Evolutionary conservation across 1,140 invertebrate genomes (phyloP).

Genomic region (Drosophila pectinifera): DNA sequence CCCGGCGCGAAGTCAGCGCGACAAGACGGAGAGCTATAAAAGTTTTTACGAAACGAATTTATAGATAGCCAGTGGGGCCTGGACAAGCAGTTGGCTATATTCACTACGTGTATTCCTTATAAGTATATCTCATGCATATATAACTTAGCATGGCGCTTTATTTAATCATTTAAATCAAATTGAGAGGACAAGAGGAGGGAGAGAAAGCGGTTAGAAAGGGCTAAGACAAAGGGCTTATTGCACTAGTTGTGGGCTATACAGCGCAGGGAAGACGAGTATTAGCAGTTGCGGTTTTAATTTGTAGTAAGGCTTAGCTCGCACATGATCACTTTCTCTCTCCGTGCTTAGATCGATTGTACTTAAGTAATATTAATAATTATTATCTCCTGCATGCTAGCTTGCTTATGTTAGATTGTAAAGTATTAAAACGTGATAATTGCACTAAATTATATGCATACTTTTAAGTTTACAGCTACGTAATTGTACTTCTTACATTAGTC

Average conservation of each 20-base stretch:
- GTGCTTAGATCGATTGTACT: constrained; percentile 50
- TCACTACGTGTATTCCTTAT: constrained; percentile 27
- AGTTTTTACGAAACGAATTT: constrained; percentile 84
- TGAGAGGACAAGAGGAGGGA: constrained; percentile 22
- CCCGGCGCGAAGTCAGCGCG: constrained; percentile 62
- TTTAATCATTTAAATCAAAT: constrained; percentile 69
- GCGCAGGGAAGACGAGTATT: constrained; percentile 30
- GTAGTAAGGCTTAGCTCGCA: constrained; percentile 39
- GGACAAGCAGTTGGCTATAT: constrained; percentile 15
- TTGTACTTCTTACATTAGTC: constrained; percentile 59
- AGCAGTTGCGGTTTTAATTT: constrained; percentile 22
- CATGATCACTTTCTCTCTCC: constrained; percentile 18
- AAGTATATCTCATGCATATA: constrained; percentile 31
- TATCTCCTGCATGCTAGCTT: constrained; percentile 65
- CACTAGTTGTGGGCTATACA: constrained; percentile 34
- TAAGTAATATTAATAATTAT: constrained; percentile 43
- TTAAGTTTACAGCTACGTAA: constrained; percentile 54
- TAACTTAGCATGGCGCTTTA: constrained; percentile 65
- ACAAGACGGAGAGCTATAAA: constrained; percentile 77
- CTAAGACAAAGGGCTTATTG: constrained; percentile 43
- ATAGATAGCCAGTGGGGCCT: constrained; percentile 51
- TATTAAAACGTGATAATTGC: constrained; percentile 81
- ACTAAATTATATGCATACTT: constrained; percentile 62
- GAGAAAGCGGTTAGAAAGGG: not conserved
- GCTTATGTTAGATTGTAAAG: constrained; percentile 66